Base-by-base conservation (phyloP, 2,113 vertebrate genomes). In the Centropus unirufus region DNA sequence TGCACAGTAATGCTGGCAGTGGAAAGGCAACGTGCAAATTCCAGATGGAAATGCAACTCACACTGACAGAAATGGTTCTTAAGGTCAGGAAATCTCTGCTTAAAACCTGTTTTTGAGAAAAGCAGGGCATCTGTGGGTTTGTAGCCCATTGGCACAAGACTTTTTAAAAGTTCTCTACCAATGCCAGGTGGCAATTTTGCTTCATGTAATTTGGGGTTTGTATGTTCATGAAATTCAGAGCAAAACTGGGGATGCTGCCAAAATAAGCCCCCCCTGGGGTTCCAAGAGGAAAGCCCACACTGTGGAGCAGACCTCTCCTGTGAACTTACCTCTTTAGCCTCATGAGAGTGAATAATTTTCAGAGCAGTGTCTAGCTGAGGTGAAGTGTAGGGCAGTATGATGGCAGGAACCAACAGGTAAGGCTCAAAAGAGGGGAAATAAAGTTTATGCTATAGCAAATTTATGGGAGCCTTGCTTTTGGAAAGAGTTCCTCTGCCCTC, bases 1-100 rank as follows among this genome's bases (percentile, higher is more conserved):
- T 1, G 4, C 5, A 4, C 59, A 63, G 20, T 29, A 9, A 12
- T 8, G 0, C 27, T 58, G 54, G 58, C 4, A 1, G 21, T 42
- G 34, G 77, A 18, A 49, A 62, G 59, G 44, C 19, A 34, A 4
- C 42, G 55, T 5, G 64, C 34, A 12, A 14, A 7, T 59, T 78
- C 40, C 29, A 7, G 26, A 29, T 54, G 44, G 16, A 68, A 51
- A 47, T 12, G 15, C 4, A 10, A 13, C 32, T 49, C 55, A 19
- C 7, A 0, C 6, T 23, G 34, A 2, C 40, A 62, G 51, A 54
- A 92, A 29, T 20, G 51, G 8, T 34, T 61, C 61, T 40, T 30
- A 15, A 58, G 36, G 15, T 4, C 67, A 75, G 72, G 57, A 36
- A 75, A 39, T 26, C 47, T 14, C n/a, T 26, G 1, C 13, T 85